Evolutionary conservation across 2,113 vertebrate species (phyloP).

Genomic region (Alligator sinensis): DNA sequence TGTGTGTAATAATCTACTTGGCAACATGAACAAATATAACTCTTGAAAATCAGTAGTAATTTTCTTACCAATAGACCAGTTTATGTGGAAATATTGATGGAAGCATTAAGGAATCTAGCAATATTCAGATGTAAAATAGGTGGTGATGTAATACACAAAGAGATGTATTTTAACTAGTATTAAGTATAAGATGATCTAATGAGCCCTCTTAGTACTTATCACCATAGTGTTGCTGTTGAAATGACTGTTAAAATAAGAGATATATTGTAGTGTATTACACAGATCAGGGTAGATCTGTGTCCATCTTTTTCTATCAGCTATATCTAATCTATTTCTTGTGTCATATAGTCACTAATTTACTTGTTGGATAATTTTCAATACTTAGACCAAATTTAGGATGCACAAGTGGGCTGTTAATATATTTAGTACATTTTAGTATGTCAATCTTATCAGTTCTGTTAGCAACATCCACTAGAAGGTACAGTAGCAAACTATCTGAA

Average conservation of each 20-base stretch:
- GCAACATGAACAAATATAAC: background rate
- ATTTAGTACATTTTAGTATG: background rate
- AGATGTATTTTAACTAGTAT: background rate
- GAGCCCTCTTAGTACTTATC: background rate
- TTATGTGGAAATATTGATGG: background rate
- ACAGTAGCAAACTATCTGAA: background rate
- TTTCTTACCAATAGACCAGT: conserved; percentile 2
- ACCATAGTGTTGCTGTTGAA: background rate
- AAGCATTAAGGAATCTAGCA: background rate
- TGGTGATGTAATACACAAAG: background rate
- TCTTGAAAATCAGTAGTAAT: background rate
- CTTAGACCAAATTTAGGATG: background rate
- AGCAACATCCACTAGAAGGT: background rate
- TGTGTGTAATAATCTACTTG: background rate
- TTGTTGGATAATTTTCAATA: background rate
- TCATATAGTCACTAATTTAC: background rate
- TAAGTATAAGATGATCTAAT: background rate
- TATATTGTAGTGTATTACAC: background rate
- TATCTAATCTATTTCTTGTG: background rate
- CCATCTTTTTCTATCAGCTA: background rate
- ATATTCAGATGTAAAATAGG: background rate
- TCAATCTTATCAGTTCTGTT: background rate
- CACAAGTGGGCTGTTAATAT: background rate
- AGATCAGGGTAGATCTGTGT: background rate
- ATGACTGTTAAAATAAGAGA: background rate